A percentile compares a stretch with the other conserved stretches of the same genome.
These are phyloP conservation scores for Sericinus montela DNA, from an alignment of 2,888 invertebrate species.

Conservation along the genomic window DNA sequence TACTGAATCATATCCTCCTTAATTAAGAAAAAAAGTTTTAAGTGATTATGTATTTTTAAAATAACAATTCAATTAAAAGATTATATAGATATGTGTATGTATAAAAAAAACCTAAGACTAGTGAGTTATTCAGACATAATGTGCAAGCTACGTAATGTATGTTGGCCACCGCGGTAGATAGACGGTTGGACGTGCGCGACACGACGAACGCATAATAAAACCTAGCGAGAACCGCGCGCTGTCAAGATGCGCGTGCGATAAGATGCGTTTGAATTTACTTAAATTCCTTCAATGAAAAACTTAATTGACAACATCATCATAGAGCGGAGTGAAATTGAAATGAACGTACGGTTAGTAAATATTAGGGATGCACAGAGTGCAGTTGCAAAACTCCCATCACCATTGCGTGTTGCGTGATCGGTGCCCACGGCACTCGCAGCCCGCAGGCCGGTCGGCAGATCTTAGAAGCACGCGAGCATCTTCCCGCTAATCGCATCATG, in stretches of 20 bases:
- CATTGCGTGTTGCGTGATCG: not conserved
- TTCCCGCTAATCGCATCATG: slow-evolving; percentile 63
- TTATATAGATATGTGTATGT: slow-evolving; percentile 9
- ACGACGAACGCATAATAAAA: slow-evolving; percentile 59
- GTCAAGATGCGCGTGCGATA: slow-evolving; percentile 67
- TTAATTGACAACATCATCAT: slow-evolving; percentile 15
- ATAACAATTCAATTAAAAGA: not conserved
- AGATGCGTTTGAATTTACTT: slow-evolving; percentile 28
- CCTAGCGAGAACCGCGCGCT: slow-evolving; percentile 28
- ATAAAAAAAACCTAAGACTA: slow-evolving; percentile 9
- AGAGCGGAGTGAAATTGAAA: slow-evolving; percentile 9
- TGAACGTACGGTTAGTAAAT: slow-evolving; percentile 4
- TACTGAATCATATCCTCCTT: slow-evolving; percentile 2
- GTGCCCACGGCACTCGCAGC: slow-evolving; percentile 33
- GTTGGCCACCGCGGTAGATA: slow-evolving; percentile 48
- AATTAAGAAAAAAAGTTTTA: slow-evolving; percentile 1
- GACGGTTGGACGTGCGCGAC: slow-evolving; percentile 43
- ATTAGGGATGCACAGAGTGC: slow-evolving; percentile 17
- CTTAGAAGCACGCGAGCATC: slow-evolving; percentile 60
- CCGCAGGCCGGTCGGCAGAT: slow-evolving; percentile 46
- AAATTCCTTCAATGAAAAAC: slow-evolving; percentile 13
- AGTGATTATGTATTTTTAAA: not conserved
- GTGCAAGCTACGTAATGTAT: slow-evolving; percentile 42
- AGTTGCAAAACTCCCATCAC: slow-evolving; percentile 6
- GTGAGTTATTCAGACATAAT: slow-evolving; percentile 41